Percentiles rank a stretch among this genome's conserved stretches.
These are phyloP conservation scores for Lacerta viridis DNA, from an alignment of 2,797 vertebrate species.

Conservation along the genomic window DNA sequence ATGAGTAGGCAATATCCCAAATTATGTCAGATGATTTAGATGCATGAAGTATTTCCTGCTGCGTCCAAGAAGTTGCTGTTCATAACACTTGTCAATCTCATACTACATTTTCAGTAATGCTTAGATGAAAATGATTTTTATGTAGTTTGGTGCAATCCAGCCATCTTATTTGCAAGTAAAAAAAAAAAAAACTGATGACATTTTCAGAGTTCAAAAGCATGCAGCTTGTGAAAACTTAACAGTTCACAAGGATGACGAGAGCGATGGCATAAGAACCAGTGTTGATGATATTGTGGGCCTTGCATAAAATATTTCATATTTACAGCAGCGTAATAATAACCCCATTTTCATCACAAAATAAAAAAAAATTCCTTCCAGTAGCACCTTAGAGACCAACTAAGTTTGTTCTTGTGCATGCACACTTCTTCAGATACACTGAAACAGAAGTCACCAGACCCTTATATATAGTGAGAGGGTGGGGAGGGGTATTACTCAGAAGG, in stretches of 20 bases:
- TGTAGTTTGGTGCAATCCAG: conserved; percentile 35
- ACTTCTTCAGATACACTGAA: too few species aligned
- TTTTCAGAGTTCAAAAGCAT: conserved; percentile 24
- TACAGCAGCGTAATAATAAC: not conserved
- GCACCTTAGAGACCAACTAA: too few species aligned
- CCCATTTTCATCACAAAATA: not conserved
- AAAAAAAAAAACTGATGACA: conserved; percentile 30
- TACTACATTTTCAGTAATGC: conserved; percentile 46
- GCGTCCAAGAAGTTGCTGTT: conserved; percentile 39
- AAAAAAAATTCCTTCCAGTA: too few species aligned
- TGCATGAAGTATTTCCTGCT: conserved; percentile 33
- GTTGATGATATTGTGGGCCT: not conserved
- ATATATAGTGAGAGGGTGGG: too few species aligned
- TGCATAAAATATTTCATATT: conserved; percentile 21
- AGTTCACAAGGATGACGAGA: conserved; percentile 39
- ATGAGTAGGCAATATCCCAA: conserved; percentile 48
- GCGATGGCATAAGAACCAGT: not conserved
- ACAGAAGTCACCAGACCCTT: too few species aligned
- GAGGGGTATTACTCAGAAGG: too few species aligned
- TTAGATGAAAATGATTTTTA: conserved; percentile 22
- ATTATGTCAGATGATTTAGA: conserved; percentile 50
- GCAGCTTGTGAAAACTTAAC: not conserved
- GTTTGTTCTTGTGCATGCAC: too few species aligned
- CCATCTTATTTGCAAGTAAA: conserved; percentile 43
- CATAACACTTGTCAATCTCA: conserved; percentile 42